Conservation (phyloP, 2,113 vertebrate species). For the Diadophis punctatus region DNA sequence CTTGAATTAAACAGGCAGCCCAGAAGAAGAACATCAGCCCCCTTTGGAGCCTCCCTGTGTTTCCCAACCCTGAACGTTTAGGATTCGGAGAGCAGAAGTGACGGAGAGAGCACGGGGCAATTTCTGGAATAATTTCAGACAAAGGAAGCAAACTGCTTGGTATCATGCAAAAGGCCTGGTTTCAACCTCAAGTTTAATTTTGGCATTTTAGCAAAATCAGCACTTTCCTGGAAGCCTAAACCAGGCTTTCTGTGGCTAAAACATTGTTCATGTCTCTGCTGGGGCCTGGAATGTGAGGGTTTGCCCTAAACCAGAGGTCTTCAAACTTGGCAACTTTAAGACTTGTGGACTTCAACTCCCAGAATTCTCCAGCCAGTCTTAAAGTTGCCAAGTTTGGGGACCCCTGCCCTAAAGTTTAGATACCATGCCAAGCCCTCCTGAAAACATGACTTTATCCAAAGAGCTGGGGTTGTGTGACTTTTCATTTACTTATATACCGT, state of each 20-base stretch:
- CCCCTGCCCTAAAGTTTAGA: background rate
- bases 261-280: background rate
- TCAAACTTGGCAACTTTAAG: too few species aligned
- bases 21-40: background rate
- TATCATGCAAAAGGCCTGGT: background rate
- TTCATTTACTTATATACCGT: background rate
- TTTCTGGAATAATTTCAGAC: background rate
- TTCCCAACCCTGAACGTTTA: background rate
- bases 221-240: background rate
- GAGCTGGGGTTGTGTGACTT: background rate
- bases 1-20: background rate
- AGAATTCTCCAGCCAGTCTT: too few species aligned
- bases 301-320: background rate
- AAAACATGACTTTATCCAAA: background rate
- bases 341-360: too few species aligned
- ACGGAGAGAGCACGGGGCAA: background rate
- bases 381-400: too few species aligned
- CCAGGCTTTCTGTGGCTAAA: background rate
- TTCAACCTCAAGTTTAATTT: background rate
- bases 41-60: background rate
- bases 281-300: too few species aligned
- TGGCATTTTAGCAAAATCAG: background rate
- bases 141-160: background rate
- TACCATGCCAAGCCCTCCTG: background rate
- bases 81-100: background rate